Evolutionary conservation across 1,140 invertebrate genomes (phyloP).

Genomic region (Mylabris phalerata): DNA sequence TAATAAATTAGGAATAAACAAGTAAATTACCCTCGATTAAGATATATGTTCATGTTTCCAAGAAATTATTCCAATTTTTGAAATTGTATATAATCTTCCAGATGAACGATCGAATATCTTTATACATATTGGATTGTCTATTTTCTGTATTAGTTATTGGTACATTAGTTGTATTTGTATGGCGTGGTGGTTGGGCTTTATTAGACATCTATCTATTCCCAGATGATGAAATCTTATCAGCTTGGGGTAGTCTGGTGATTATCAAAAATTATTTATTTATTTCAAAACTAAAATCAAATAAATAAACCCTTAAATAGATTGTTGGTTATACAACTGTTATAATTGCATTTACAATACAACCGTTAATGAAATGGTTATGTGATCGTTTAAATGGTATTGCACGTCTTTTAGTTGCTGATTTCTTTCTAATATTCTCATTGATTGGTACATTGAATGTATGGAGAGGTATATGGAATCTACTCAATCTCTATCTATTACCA

Average conservation of each 20-base stretch:
- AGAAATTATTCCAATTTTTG: no score
- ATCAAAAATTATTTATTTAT: neutral
- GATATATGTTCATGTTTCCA: no score
- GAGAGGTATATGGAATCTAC: constrained; percentile 75
- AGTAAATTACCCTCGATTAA: constrained; percentile 14
- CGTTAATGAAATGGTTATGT: constrained; percentile 60
- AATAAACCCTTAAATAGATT: constrained; percentile 46
- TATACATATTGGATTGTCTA: constrained; percentile 76
- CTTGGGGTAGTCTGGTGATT: constrained; percentile 69
- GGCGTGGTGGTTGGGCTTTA: constrained; percentile 77
- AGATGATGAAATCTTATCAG: constrained; percentile 50
- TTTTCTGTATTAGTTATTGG: constrained; percentile 79
- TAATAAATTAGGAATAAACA: no score
- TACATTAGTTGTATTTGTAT: constrained; percentile 77
- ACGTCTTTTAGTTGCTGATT: constrained; percentile 62
- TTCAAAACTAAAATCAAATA: neutral
- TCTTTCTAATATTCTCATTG: constrained; percentile 69
- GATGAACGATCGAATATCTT: constrained; percentile 57
- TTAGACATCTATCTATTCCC: constrained; percentile 74
- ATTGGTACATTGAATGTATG: constrained; percentile 79
- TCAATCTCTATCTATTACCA: constrained; percentile 74
- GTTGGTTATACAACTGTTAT: constrained; percentile 66
- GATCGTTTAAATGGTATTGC: constrained; percentile 55
- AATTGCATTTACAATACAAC: constrained; percentile 66
- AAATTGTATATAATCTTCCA: constrained; percentile 41